phyloP scores from a whole-genome alignment of 2,113 vertebrate species.

The Hystrix cristata region DNA sequence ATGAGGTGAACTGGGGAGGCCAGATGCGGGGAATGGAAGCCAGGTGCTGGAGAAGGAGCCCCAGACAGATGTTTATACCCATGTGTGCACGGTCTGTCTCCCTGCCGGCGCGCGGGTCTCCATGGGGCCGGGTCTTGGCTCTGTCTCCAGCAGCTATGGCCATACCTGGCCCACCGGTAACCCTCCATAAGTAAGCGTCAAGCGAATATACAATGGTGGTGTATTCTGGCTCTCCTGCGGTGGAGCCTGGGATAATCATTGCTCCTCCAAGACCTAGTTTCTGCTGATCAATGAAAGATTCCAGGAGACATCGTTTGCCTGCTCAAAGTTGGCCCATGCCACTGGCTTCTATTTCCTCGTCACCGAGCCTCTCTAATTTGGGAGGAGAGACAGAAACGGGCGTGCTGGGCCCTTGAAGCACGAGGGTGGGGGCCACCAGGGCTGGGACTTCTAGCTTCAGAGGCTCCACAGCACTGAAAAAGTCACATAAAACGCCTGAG shows the following conservation, averaged over 20 bases:
- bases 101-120: slow-evolving; percentile 39
- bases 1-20: background rate
- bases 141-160: background rate
- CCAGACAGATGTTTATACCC: background rate
- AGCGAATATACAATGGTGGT: background rate
- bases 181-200: background rate
- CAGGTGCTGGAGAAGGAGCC: background rate
- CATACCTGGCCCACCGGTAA: background rate
- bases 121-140: background rate
- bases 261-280: background rate
- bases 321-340: rapidly evolving
- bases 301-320: background rate
- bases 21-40: slow-evolving; percentile 43
- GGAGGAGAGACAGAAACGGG: too few species aligned
- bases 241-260: background rate
- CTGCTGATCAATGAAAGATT: background rate
- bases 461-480: too few species aligned
- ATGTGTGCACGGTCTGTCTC: background rate
- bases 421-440: rapidly evolving
- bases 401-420: rapidly evolving
- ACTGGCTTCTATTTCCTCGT: background rate
- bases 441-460: background rate
- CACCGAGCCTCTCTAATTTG: background rate
- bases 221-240: background rate
- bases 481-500: background rate